These are phyloP conservation scores for Chauna torquata DNA, from an alignment of 2,113 vertebrate genomes.

Conservation along the genomic window DNA sequence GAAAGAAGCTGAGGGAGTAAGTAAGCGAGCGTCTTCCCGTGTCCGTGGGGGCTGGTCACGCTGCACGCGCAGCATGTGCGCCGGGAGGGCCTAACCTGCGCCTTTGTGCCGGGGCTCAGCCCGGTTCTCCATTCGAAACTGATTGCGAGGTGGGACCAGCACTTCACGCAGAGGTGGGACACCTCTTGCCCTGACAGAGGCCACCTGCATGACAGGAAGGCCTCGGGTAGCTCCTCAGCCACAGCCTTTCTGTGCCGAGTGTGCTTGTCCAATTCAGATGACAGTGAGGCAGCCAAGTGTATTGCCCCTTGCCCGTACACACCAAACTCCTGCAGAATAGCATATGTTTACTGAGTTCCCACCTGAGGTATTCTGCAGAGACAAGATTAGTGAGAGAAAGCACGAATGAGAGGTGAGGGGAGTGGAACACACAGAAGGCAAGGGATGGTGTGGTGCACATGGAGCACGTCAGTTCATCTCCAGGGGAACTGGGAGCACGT, in stretches of 20 bases:
- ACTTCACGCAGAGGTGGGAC: background rate
- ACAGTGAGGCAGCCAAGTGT: fast-evolving
- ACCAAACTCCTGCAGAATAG: too few species aligned
- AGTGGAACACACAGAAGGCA: background rate
- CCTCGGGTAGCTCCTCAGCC: background rate
- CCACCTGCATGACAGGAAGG: background rate
- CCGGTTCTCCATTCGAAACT: fast-evolving
- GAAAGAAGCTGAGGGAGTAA: slow-evolving; percentile 92
- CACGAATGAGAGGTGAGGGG: background rate
- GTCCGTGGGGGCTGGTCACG: background rate
- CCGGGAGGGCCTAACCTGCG: background rate
- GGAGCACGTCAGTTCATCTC: background rate
- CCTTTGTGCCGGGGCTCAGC: background rate
- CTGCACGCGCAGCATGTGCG: background rate
- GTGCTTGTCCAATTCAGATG: background rate
- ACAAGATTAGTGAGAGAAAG: background rate
- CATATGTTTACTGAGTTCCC: background rate
- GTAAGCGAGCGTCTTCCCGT: background rate
- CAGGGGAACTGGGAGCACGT: background rate
- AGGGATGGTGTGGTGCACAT: fast-evolving
- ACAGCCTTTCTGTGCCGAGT: fast-evolving
- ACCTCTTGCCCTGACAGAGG: background rate
- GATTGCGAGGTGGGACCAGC: background rate
- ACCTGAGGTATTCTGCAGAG: background rate
- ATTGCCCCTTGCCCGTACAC: fast-evolving